These are phyloP conservation scores for Ceyx melanurus DNA, from an alignment of 2,113 vertebrate genomes.

Conservation along the genomic window DNA sequence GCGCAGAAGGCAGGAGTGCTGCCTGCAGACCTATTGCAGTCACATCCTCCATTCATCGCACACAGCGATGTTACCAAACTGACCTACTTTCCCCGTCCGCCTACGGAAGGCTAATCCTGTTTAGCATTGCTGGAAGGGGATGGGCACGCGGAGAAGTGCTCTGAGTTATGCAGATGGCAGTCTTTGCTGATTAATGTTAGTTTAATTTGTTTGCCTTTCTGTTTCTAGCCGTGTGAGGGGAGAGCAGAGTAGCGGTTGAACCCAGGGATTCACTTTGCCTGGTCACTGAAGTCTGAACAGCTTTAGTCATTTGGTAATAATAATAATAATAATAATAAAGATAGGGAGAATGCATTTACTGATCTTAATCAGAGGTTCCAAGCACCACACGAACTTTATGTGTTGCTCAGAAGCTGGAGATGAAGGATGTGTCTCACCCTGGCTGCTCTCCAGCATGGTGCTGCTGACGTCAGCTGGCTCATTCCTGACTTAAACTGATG, in stretches of 20 bases:
- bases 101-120: constrained; percentile 77
- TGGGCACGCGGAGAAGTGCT: constrained; percentile 52
- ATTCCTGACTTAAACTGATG: not conserved
- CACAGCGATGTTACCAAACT: constrained; percentile 58
- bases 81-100: constrained; percentile 77
- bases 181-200: constrained; percentile 61
- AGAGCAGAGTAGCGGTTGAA: not conserved
- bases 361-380: not conserved
- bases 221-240: constrained; percentile 23
- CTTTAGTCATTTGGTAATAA: not conserved
- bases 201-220: constrained; percentile 66
- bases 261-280: not conserved
- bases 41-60: constrained; percentile 25
- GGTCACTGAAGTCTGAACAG: constrained; percentile 12
- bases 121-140: constrained; percentile 69
- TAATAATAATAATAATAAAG: not conserved
- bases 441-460: accelerated
- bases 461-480: not conserved
- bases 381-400: not conserved
- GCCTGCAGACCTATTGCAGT: constrained; percentile 9
- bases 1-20: not conserved
- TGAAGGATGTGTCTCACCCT: not conserved
- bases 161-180: constrained; percentile 62
- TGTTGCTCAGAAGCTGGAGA: not conserved
- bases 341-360: not conserved